Base-by-base conservation (phyloP, 2,113 vertebrate species). In the Hyla sarda region DNA sequence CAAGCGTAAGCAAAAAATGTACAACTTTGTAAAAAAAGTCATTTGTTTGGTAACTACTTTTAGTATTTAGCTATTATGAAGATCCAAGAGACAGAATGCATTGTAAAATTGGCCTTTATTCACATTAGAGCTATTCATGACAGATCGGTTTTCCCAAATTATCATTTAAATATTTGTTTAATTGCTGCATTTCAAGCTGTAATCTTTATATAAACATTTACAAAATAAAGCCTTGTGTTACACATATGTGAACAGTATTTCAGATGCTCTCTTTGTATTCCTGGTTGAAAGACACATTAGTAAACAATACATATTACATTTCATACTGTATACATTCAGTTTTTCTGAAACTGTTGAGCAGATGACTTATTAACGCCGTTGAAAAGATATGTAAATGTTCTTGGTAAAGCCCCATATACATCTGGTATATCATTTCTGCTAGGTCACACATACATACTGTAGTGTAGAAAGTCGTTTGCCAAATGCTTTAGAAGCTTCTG, bases 281-380 rank as follows among this genome's bases (percentile, higher is more conserved):
- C 23, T 83, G 69, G 65, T 45, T n/a, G 28, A 82, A 41, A 28
- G 21, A 83, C 69, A 73, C 10, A 19, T 74, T 54, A 41, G 34
- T 72, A 83, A 73, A 45, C 82, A 72, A 3, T 73, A n/a, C 6
- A 83, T 17, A 45, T 32, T 56, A 34, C 52, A 52, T 69, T 3
- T 25, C 19, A 54, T 41, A 14, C 65, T 73, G 54, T 73, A 54
- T 83, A 17, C 52, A 13, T 69, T 17, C 65, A 5, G 7, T 58
- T 14, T 69, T 56, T 34, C 45, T 50, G 28, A 82, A 62, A 50
- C 45, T 50, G 45, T 82, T 82, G 16, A 82, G 45, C 45, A 72
- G 82, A 72, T 83, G 65, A 83, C 62, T 82, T 82, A 48, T 48
- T 48, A 48, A 48, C 47, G 11, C 10, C 4, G 10, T 45, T 45